These are phyloP conservation scores for Leptinotarsa texana DNA, from an alignment of 1,140 invertebrate species.

Conservation along the genomic window DNA sequence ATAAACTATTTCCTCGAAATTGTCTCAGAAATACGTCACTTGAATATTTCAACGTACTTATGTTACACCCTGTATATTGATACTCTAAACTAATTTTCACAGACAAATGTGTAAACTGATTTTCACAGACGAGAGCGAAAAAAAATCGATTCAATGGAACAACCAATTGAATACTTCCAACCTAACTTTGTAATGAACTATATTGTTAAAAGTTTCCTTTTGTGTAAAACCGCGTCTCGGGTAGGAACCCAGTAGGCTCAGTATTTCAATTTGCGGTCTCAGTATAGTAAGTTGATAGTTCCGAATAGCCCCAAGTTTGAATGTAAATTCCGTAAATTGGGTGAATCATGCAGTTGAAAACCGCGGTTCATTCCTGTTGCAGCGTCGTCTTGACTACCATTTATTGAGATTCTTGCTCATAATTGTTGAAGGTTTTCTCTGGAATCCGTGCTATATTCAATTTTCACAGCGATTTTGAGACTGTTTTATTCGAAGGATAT, in stretches of 20 bases:
- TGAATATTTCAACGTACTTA: no score
- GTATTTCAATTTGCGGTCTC: conserved; percentile 12
- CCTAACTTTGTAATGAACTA: no score
- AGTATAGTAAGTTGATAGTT: conserved; percentile 7
- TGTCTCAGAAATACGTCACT: no score
- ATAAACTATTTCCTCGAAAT: no score
- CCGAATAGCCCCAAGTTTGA: conserved; percentile 1
- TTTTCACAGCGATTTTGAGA: no score
- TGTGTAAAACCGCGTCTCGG: neutral
- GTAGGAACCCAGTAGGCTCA: neutral
- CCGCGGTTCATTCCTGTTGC: neutral
- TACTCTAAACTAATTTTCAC: no score
- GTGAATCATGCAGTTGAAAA: conserved; percentile 3
- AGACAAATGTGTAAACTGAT: no score
- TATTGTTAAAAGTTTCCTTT: neutral
- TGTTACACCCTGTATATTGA: no score
- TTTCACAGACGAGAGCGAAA: no score
- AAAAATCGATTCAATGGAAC: no score
- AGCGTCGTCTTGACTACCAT: neutral
- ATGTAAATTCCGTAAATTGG: conserved; percentile 16
- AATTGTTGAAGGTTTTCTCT: neutral
- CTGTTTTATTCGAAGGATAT: no score
- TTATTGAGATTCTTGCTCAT: neutral
- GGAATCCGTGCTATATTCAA: neutral
- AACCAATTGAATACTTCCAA: no score